Conservation (phyloP, 2,888 invertebrate genomes). For the Steromphala cineraria region DNA sequence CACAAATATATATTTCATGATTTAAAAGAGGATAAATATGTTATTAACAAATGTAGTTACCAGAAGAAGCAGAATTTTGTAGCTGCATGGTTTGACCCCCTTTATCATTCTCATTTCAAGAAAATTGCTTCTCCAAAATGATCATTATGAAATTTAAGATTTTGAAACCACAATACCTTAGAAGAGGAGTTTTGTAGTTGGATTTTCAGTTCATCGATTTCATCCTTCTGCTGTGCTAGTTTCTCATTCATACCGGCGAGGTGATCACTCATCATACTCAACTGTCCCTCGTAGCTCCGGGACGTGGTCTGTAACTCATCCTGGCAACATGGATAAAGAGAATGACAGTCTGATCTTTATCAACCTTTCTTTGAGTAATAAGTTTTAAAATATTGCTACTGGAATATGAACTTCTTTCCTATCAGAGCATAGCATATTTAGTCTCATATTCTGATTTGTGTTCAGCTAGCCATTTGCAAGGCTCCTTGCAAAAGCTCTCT, state of each 20-base stretch:
- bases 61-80: too few relatives aligned
- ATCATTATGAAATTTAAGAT: not conserved
- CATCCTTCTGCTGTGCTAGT: conserved; percentile 87
- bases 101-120: not conserved
- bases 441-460: too few relatives aligned
- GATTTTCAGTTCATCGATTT: conserved; percentile 79
- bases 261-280: conserved; percentile 87
- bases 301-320: conserved; percentile 83
- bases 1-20: not conserved
- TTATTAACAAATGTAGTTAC: too few relatives aligned
- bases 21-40: too few relatives aligned
- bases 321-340: conserved; percentile 33
- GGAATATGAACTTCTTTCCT: too few relatives aligned
- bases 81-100: too few relatives aligned
- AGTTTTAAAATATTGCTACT: too few relatives aligned
- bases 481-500: too few relatives aligned
- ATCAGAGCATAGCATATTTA: too few relatives aligned
- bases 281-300: conserved; percentile 82
- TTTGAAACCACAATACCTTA: conserved; percentile 31
- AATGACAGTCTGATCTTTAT: too few relatives aligned
- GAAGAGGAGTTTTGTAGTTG: conserved; percentile 42
- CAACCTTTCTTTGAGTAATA: too few relatives aligned
- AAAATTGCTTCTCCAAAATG: not conserved
- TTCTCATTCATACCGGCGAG: conserved; percentile 89
- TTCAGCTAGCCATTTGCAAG: too few relatives aligned